Conservation (phyloP, 2,888 invertebrate species). For the Hymenopus coronatus region DNA sequence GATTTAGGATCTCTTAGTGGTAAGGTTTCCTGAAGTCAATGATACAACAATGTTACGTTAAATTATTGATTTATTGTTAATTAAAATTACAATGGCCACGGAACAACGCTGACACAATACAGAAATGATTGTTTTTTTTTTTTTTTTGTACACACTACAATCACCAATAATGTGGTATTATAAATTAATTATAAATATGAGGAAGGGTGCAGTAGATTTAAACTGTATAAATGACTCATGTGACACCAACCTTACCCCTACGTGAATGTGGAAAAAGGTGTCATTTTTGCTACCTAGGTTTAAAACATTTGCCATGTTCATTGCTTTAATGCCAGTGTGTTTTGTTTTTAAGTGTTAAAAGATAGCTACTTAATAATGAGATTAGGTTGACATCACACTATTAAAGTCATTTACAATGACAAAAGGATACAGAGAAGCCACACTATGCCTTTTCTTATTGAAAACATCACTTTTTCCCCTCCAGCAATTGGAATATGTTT, state of each 20-base stretch:
- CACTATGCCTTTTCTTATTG: neutral
- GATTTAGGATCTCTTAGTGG: neutral
- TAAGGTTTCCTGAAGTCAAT: neutral
- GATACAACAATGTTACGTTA: neutral
- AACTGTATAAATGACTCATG: neutral
- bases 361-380: neutral
- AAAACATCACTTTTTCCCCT: neutral
- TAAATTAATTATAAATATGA: neutral
- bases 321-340: neutral
- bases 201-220: neutral
- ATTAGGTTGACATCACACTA: neutral
- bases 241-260: neutral
- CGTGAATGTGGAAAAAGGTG: neutral
- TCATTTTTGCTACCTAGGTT: neutral
- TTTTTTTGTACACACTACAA: conserved; percentile 3
- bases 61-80: conserved; percentile 34
- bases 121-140: neutral
- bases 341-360: neutral
- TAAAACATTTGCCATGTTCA: neutral
- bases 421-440: neutral
- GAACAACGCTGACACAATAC: conserved; percentile 31
- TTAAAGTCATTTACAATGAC: neutral
- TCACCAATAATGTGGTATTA: conserved; percentile 1
- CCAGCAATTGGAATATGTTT: neutral
- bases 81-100: conserved; percentile 38